Conservation (phyloP, 1,140 invertebrate species). For the Lepidotrigona ventralis region DNA sequence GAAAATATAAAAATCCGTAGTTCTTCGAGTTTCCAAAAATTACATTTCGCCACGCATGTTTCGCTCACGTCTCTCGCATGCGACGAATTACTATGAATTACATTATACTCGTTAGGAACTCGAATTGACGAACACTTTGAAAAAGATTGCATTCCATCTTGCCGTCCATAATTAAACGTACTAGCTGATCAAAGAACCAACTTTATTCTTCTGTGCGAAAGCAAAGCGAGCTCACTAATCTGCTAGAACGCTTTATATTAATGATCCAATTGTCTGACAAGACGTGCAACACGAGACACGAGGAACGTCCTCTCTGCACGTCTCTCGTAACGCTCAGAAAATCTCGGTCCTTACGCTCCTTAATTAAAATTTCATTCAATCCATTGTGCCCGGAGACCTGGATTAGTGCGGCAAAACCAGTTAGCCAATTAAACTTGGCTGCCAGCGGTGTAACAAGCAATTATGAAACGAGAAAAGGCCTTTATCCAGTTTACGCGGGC, state of each 20-base stretch:
- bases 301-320: neutral
- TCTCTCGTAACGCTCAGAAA: neutral
- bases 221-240: neutral
- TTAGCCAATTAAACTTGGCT: conserved; percentile 11
- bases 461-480: conserved; percentile 13
- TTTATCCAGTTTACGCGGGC: conserved; percentile 22
- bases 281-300: neutral
- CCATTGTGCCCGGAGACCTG: neutral
- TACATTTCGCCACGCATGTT: too few species aligned
- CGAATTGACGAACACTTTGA: too few species aligned
- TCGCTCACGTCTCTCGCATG: too few species aligned
- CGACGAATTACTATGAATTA: too few species aligned
- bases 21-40: too few species aligned
- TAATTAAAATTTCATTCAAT: neutral
- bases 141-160: neutral
- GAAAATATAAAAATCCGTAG: too few species aligned
- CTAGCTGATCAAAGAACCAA: too few species aligned
- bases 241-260: neutral
- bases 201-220: too few species aligned
- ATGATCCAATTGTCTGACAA: neutral
- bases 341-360: neutral
- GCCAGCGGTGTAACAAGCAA: conserved; percentile 4
- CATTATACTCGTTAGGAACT: too few species aligned
- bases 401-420: neutral
- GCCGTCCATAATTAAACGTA: too few species aligned